phyloP scores from a whole-genome alignment of 2,888 invertebrate species.

The Tinea trinotella region DNA sequence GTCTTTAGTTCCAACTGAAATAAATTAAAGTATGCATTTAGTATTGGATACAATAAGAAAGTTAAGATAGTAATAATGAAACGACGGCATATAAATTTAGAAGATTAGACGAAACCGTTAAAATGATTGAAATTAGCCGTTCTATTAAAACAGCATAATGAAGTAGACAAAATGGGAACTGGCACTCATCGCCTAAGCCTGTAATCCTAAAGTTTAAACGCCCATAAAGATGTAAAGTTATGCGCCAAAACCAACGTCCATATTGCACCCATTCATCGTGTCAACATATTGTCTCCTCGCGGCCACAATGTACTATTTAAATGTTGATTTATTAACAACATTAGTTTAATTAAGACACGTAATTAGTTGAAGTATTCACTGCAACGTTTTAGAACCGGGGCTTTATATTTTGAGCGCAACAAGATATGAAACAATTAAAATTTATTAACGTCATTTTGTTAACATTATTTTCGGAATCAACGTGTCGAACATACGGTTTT shows the following conservation, averaged over 20 bases:
- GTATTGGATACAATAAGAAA: background rate
- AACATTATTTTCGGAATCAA: constrained; percentile 10
- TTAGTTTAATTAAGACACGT: constrained; percentile 63
- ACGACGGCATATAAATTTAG: background rate
- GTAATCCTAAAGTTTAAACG: constrained; percentile 61
- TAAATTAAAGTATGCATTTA: constrained; percentile 4
- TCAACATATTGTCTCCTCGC: constrained; percentile 64
- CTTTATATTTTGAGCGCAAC: constrained; percentile 8
- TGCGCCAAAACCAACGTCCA: constrained; percentile 61
- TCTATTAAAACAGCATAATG: constrained; percentile 58
- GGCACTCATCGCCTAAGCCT: constrained; percentile 62
- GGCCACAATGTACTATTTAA: constrained; percentile 59
- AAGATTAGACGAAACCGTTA: background rate
- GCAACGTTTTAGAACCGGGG: background rate
- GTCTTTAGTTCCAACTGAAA: constrained; percentile 82
- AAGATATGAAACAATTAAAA: constrained; percentile 11
- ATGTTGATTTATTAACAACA: constrained; percentile 56
- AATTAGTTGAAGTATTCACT: constrained; percentile 44
- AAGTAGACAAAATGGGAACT: constrained; percentile 57
- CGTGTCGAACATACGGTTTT: background rate
- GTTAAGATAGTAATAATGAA: background rate
- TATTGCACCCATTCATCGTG: constrained; percentile 64
- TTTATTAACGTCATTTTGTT: constrained; percentile 14
- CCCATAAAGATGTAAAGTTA: constrained; percentile 61
- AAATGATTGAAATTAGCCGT: constrained; percentile 65